Percentiles rank a stretch among this genome's conserved stretches.
Conservation (phyloP, 2,797 vertebrate genomes). For the Taenioides sp. region DNA sequence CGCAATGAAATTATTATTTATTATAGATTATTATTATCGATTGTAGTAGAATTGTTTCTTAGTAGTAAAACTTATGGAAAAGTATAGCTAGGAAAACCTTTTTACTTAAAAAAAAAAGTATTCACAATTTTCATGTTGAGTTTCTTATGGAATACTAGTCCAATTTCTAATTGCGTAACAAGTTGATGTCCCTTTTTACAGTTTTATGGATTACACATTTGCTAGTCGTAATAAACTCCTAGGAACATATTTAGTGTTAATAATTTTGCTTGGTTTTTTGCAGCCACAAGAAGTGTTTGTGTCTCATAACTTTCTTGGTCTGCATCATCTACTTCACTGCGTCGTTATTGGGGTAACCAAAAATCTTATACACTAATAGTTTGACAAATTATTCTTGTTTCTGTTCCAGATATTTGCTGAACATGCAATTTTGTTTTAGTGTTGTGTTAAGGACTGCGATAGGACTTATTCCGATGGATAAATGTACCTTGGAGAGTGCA, state of each 20-base stretch:
- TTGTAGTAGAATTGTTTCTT: too few species aligned
- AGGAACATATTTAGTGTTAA: background rate
- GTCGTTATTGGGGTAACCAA: slow-evolving; percentile 37
- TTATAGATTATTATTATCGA: too few species aligned
- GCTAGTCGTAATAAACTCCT: background rate
- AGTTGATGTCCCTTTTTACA: background rate
- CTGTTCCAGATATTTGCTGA: background rate
- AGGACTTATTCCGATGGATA: slow-evolving; percentile 54
- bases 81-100: too few species aligned
- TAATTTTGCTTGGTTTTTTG: background rate
- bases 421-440: slow-evolving; percentile 1
- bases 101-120: too few species aligned
- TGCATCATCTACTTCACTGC: slow-evolving; percentile 21
- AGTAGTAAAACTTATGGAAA: too few species aligned
- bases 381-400: too few species aligned
- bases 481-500: slow-evolving; percentile 40
- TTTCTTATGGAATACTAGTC: too few species aligned
- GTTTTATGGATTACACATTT: background rate
- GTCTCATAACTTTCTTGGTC: slow-evolving; percentile 19
- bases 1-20: too few species aligned
- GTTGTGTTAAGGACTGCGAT: slow-evolving; percentile 39
- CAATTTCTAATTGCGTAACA: too few species aligned
- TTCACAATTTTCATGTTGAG: too few species aligned
- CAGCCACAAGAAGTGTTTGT: slow-evolving; percentile 36
- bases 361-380: too few species aligned